Percentiles rank a stretch among this genome's conserved stretches.
Evolutionary conservation across 2,113 vertebrate species (phyloP).

Genomic region (Aptenodytes forsteri): DNA sequence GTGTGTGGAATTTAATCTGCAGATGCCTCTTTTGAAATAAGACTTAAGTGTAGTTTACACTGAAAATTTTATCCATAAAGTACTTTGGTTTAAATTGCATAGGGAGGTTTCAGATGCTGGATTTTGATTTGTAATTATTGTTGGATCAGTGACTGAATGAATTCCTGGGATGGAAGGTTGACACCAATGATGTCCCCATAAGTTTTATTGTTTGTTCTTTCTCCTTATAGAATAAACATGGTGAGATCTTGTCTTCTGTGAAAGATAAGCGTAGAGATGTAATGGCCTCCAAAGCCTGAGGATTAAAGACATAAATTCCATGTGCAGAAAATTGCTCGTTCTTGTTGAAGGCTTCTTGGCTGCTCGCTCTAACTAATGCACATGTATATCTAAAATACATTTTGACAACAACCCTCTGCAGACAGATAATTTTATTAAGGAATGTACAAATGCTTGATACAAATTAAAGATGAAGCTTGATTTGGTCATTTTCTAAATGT

Average conservation of each 20-base stretch:
- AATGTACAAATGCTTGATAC: not conserved
- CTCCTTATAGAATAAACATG: not conserved
- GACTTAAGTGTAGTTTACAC: not conserved
- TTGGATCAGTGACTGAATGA: not conserved
- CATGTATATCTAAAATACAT: not conserved
- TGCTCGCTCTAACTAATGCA: not conserved
- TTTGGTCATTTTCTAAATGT: not conserved
- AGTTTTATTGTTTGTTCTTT: not conserved
- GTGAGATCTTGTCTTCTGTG: not conserved
- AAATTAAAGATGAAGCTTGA: not conserved
- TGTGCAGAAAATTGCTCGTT: not conserved
- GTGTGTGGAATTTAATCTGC: not conserved
- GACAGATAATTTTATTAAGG: not conserved
- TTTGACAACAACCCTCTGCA: not conserved
- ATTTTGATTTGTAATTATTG: not conserved
- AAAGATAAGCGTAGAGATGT: not conserved
- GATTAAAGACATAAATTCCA: not conserved
- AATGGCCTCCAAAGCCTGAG: not conserved
- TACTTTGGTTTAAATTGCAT: not conserved
- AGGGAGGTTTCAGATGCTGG: not conserved
- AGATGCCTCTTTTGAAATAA: not conserved
- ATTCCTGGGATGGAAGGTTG: not conserved
- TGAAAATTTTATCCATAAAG: not conserved
- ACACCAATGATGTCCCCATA: not conserved
- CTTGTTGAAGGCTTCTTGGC: not conserved